Percentiles rank a stretch among this genome's conserved stretches.
Conservation (phyloP, 2,797 vertebrate species). For the Tragelaphus eurycerus region DNA sequence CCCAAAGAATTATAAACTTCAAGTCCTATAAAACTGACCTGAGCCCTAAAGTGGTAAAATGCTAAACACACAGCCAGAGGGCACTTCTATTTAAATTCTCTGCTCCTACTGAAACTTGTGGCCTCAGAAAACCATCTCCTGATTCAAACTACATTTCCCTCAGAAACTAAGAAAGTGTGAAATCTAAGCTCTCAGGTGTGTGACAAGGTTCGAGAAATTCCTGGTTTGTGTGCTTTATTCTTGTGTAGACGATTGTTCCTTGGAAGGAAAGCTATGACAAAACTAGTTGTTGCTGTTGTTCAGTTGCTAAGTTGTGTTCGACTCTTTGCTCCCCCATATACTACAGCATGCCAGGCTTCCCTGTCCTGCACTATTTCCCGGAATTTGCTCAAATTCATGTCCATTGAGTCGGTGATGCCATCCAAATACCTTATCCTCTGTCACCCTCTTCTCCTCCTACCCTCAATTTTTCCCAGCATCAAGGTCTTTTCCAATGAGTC, state of each 20-base stretch:
- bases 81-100: not conserved
- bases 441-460: not conserved
- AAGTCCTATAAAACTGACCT: conserved; percentile 10
- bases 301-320: not conserved
- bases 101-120: conserved; percentile 18
- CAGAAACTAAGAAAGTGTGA: conserved; percentile 1
- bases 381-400: not conserved
- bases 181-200: conserved; percentile 21
- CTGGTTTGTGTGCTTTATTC: conserved; percentile 5
- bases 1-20: not conserved
- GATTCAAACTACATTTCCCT: conserved; percentile 16
- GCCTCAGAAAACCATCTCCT: not conserved
- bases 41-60: not conserved
- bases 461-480: not conserved
- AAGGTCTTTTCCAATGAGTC: not conserved
- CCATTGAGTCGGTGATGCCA: not conserved
- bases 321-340: not conserved
- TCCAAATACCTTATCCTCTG: not conserved
- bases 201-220: not conserved
- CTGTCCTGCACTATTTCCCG: not conserved
- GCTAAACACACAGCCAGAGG: not conserved
- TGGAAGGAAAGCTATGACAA: not conserved
- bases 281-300: not conserved
- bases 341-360: not conserved
- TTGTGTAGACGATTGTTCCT: not conserved